Conservation (phyloP, 1,140 invertebrate species). For the Agrilus planipennis region DNA sequence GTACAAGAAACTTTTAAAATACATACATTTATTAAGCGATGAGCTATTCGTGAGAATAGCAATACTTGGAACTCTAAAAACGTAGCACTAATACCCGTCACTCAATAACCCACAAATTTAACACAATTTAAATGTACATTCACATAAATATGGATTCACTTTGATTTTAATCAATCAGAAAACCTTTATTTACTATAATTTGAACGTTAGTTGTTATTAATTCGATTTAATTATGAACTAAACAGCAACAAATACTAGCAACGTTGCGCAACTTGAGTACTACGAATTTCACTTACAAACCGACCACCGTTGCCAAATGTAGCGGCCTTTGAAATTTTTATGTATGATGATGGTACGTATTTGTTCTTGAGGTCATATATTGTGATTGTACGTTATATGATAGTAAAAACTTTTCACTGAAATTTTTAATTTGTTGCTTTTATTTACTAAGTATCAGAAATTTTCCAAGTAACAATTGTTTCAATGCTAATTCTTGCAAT, state of each 20-base stretch:
- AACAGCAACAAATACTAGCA: not conserved
- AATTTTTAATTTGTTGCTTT: too few species aligned
- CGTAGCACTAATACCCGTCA: slow-evolving; percentile 8
- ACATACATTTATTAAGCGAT: too few species aligned
- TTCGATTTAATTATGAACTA: slow-evolving; percentile 2
- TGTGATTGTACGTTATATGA: too few species aligned
- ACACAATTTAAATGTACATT: too few species aligned
- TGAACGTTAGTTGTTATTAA: not conserved
- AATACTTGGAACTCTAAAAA: slow-evolving; percentile 23
- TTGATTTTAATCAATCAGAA: not conserved
- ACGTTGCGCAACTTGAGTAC: slow-evolving; percentile 6
- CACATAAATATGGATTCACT: not conserved
- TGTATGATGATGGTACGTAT: too few species aligned
- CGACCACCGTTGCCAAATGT: too few species aligned
- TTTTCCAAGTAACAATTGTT: too few species aligned
- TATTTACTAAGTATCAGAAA: too few species aligned
- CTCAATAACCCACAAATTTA: not conserved
- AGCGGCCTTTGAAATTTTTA: too few species aligned
- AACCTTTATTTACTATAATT: not conserved
- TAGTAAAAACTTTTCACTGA: too few species aligned
- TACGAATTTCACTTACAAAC: not conserved
- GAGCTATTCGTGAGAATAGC: slow-evolving; percentile 19
- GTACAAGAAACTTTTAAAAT: slow-evolving; percentile 3
- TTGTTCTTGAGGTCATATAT: too few species aligned
- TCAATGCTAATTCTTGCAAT: too few species aligned